These are phyloP conservation scores for Brienomyrus brachyistius DNA, from an alignment of 2,113 vertebrate species.

Conservation along the genomic window DNA sequence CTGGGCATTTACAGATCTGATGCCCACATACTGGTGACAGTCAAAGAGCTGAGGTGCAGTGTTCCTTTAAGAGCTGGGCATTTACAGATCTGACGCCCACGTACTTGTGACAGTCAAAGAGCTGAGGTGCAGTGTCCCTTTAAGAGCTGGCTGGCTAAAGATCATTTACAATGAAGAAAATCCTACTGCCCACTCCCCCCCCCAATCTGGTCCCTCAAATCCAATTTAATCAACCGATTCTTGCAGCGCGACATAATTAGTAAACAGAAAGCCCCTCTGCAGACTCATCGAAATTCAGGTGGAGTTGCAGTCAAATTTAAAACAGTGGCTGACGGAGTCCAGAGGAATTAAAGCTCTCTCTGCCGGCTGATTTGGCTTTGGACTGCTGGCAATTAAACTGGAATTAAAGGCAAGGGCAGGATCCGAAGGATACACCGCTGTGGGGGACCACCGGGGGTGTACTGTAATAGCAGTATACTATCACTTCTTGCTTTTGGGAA, in stretches of 20 bases:
- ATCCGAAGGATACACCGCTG: conserved; percentile 99
- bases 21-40: not conserved
- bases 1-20: not conserved
- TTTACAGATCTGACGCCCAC: no score
- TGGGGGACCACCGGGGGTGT: conserved; percentile 40
- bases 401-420: conserved; percentile 99
- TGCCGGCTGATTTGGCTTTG: conserved; percentile 99
- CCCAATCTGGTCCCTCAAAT: conserved; percentile 73
- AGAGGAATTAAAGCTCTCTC: conserved; percentile 99
- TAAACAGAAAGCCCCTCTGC: conserved; percentile 97
- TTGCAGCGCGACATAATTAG: conserved; percentile 92
- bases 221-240: conserved; percentile 79
- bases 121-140: conserved; percentile 77
- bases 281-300: conserved; percentile 99
- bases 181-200: conserved; percentile 68
- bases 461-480: not conserved
- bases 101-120: conserved; percentile 39
- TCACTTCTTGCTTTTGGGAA: not conserved
- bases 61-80: not conserved
- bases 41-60: not conserved
- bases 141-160: conserved; percentile 64
- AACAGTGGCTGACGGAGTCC: conserved; percentile 99
- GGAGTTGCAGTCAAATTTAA: conserved; percentile 88
- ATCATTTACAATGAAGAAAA: conserved; percentile 80
- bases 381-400: conserved; percentile 99